phyloP scores from a whole-genome alignment of 2,888 invertebrate genomes.

The Drosophila maculinotata region DNA sequence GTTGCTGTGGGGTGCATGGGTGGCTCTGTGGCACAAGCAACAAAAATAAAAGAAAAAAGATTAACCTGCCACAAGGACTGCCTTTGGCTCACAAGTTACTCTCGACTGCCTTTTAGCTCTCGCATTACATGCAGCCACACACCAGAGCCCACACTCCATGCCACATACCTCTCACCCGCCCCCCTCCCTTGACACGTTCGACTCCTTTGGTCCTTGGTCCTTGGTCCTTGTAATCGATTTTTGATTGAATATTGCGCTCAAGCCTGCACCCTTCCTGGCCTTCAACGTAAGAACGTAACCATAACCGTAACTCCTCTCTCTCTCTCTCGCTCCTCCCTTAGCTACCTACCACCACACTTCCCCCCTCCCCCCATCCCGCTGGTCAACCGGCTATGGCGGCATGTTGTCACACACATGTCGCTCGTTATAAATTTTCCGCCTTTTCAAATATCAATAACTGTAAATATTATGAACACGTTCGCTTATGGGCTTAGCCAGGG shows the following conservation, averaged over 20 bases:
- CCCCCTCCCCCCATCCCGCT: neutral
- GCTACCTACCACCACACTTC: neutral
- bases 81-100: no score
- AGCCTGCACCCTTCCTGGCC: conserved; percentile 52
- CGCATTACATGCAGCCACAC: no score
- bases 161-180: neutral
- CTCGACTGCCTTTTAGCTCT: no score
- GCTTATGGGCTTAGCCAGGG: conserved; percentile 71
- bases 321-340: neutral
- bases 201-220: conserved; percentile 36
- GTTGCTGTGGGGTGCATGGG: no score
- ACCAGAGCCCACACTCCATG: neutral
- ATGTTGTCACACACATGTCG: conserved; percentile 81
- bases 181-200: conserved; percentile 32
- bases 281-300: conserved; percentile 15
- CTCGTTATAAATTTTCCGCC: conserved; percentile 84
- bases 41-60: conserved; percentile 27
- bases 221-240: conserved; percentile 83
- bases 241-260: conserved; percentile 84
- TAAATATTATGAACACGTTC: conserved; percentile 85
- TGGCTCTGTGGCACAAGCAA: neutral
- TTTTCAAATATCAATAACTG: conserved; percentile 85
- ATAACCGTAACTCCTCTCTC: neutral
- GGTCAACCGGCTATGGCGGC: conserved; percentile 32
- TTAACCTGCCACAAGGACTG: conserved; percentile 73